Conservation (phyloP, 2,888 invertebrate genomes). For the Dusona sp. region DNA sequence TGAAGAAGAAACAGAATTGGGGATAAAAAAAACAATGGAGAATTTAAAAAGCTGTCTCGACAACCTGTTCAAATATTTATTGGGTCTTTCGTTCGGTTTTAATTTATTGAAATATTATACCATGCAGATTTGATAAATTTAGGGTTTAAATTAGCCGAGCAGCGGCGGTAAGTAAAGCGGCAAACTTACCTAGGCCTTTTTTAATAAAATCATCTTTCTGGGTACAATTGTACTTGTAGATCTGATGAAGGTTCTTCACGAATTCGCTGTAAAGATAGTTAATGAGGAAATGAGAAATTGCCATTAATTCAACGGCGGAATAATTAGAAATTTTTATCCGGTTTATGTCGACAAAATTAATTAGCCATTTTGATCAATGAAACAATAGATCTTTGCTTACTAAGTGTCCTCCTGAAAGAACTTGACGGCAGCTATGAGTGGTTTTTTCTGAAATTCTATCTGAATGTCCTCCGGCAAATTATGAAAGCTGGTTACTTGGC, state of each 20-base stretch:
- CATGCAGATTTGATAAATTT: too few species aligned
- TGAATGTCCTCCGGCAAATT: slow-evolving; percentile 90
- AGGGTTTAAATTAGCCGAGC: not conserved
- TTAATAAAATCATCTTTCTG: slow-evolving; percentile 93
- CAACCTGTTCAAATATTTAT: too few species aligned
- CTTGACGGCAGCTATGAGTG: slow-evolving; percentile 92
- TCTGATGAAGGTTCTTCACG: slow-evolving; percentile 89
- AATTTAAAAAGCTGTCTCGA: too few species aligned
- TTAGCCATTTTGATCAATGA: not conserved
- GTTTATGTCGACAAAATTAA: not conserved
- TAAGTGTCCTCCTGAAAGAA: slow-evolving; percentile 94
- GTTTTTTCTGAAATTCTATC: slow-evolving; percentile 87
- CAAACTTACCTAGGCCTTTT: slow-evolving; percentile 91
- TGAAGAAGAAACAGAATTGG: too few species aligned
- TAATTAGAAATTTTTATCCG: not conserved
- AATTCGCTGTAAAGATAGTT: slow-evolving; percentile 89
- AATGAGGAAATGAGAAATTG: not conserved
- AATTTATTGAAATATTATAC: too few species aligned
- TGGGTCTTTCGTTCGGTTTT: too few species aligned
- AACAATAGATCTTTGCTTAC: slow-evolving; percentile 86
- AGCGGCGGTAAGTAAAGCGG: not conserved
- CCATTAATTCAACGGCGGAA: not conserved
- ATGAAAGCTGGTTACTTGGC: slow-evolving; percentile 89
- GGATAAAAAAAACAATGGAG: too few species aligned
- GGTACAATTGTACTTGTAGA: slow-evolving; percentile 91